These are phyloP conservation scores for Temnothorax ravouxi DNA, from an alignment of 2,888 invertebrate genomes.

Conservation along the genomic window DNA sequence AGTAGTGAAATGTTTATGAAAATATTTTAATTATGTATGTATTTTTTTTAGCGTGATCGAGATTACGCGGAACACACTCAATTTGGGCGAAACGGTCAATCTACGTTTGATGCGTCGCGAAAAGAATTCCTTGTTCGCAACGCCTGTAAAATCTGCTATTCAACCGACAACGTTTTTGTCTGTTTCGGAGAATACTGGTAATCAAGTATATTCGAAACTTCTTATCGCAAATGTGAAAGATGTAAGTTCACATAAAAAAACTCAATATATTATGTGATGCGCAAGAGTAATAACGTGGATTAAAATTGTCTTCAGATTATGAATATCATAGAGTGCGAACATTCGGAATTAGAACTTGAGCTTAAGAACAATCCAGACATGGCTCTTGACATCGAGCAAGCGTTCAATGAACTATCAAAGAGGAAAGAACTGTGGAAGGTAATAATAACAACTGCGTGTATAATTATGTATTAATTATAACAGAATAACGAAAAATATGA, in stretches of 20 bases:
- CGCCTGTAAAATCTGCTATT: conserved; percentile 86
- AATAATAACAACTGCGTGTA: conserved; percentile 25
- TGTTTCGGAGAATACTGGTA: conserved; percentile 87
- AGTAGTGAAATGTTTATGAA: not conserved
- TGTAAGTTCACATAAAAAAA: conserved; percentile 85
- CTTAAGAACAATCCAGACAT: conserved; percentile 91
- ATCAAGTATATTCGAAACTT: conserved; percentile 91
- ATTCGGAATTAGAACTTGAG: conserved; percentile 87
- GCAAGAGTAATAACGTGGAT: not conserved
- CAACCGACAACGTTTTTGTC: conserved; percentile 82
- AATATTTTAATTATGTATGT: not conserved
- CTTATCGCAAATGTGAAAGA: conserved; percentile 91
- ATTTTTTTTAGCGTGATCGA: conserved; percentile 88
- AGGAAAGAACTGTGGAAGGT: conserved; percentile 84
- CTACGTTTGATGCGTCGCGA: conserved; percentile 96
- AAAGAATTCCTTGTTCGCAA: conserved; percentile 89
- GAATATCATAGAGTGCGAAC: conserved; percentile 92
- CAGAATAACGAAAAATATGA: conserved; percentile 28
- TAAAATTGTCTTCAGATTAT: conserved; percentile 87
- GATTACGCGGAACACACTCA: conserved; percentile 87
- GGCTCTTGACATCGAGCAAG: conserved; percentile 94
- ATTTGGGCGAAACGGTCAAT: conserved; percentile 90
- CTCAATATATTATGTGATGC: not conserved
- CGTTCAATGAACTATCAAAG: conserved; percentile 90
- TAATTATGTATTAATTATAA: conserved; percentile 30